Conservation (phyloP, 2,888 invertebrate species). For the Brachypalpus laphriformis region DNA sequence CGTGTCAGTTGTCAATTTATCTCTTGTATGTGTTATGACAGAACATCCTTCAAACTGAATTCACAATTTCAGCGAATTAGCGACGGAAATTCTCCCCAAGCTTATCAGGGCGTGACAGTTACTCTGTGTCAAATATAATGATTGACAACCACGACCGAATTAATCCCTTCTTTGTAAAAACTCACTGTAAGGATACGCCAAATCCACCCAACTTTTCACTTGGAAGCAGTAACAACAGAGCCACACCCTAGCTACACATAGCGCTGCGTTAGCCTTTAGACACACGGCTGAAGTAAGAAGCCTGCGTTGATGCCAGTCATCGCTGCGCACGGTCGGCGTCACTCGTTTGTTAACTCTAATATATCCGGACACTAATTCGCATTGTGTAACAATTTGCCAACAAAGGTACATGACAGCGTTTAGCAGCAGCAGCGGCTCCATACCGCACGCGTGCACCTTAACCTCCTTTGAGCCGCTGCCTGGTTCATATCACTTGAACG, state of each 20-base stretch:
- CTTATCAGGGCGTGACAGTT: constrained; percentile 18
- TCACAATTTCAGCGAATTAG: constrained; percentile 4
- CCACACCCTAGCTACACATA: constrained; percentile 39
- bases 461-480: constrained; percentile 34
- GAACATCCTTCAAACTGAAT: constrained; percentile 14
- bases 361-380: constrained; percentile 71
- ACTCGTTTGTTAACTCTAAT: constrained; percentile 65
- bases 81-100: not conserved
- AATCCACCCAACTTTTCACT: not conserved
- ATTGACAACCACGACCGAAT: constrained; percentile 45
- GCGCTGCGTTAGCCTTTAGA: too few relatives aligned
- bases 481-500: constrained; percentile 69
- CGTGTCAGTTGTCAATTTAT: too few relatives aligned
- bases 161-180: constrained; percentile 57
- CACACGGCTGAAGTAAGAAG: constrained; percentile 49
- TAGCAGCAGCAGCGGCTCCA: constrained; percentile 38
- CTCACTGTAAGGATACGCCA: constrained; percentile 44
- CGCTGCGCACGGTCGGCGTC: constrained; percentile 29
- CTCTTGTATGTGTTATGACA: constrained; percentile 1
- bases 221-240: constrained; percentile 21
- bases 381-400: constrained; percentile 74
- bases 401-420: constrained; percentile 73
- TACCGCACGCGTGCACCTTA: constrained; percentile 56
- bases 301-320: constrained; percentile 20
- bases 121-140: constrained; percentile 41